Percentiles rank a stretch among this genome's conserved stretches.
phyloP scores from a whole-genome alignment of 30 jellyfish, hydroid and myxozoan genomes.

The Chrysaora quinquecirrha region DNA sequence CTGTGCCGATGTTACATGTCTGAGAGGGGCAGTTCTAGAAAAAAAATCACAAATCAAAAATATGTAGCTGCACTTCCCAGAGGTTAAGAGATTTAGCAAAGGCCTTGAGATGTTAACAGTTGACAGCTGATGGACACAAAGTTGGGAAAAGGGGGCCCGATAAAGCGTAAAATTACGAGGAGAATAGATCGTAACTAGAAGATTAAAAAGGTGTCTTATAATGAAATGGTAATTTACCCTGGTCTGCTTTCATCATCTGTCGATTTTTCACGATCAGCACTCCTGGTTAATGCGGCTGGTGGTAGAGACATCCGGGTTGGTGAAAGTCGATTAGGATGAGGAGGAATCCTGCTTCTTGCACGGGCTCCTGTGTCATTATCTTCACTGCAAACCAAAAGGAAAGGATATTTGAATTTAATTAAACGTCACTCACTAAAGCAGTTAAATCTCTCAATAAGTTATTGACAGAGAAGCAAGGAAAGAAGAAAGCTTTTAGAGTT shows the following conservation, averaged over 20 bases:
- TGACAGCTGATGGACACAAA: no score
- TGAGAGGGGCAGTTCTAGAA: conserved; percentile 94
- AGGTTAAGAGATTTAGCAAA: no score
- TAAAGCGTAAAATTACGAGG: no score
- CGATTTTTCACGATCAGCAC: conserved; percentile 83
- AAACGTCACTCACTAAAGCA: no score
- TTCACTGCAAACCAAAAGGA: conserved; percentile 46
- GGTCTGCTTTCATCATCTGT: conserved; percentile 86
- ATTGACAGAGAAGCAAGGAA: no score
- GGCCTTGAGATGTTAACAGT: no score
- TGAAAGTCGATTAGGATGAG: conserved; percentile 86
- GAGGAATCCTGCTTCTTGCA: conserved; percentile 73
- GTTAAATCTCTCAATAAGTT: no score
- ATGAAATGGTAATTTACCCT: conserved; percentile 78
- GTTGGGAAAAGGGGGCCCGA: no score
- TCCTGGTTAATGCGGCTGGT: conserved; percentile 84
- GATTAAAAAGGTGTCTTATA: background rate
- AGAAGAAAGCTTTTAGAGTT: no score
- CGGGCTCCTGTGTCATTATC: conserved; percentile 72
- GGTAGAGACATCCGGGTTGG: conserved; percentile 97
- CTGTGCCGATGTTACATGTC: conserved; percentile 74
- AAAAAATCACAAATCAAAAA: background rate
- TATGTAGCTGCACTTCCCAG: no score
- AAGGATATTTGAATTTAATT: no score
- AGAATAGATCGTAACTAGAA: no score